These are phyloP conservation scores for Pharmacophagus antenor DNA, from an alignment of 2,888 invertebrate species.

Conservation along the genomic window DNA sequence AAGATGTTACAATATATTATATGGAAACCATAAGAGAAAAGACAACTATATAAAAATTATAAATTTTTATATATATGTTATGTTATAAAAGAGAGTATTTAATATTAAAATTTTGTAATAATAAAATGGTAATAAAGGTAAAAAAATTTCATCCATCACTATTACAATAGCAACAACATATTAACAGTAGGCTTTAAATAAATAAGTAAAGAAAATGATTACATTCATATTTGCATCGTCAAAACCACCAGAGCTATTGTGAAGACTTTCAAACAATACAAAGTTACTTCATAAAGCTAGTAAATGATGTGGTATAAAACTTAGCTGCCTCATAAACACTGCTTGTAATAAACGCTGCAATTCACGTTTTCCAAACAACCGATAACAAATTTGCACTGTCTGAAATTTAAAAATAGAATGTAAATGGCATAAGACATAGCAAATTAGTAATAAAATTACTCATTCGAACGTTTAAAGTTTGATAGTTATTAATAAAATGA, in stretches of 20 bases:
- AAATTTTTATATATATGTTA: too few species aligned
- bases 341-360: neutral
- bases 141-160: neutral
- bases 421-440: neutral
- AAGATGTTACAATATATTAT: too few species aligned
- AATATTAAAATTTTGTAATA: neutral
- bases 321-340: slow-evolving; percentile 13
- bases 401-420: neutral
- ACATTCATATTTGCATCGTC: neutral
- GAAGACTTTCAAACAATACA: slow-evolving; percentile 7
- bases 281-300: slow-evolving; percentile 11
- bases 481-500: neutral
- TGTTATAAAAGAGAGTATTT: too few species aligned
- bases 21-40: too few species aligned
- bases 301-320: neutral
- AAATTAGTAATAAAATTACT: neutral
- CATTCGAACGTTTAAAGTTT: neutral
- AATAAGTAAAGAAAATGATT: neutral
- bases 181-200: neutral
- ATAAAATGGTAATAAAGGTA: neutral
- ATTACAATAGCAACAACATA: neutral
- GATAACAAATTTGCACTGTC: neutral
- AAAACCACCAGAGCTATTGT: neutral
- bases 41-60: too few species aligned
- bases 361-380: slow-evolving; percentile 4